Percentiles rank a stretch among this genome's conserved stretches.
phyloP scores from a whole-genome alignment of 2,113 vertebrate species.

The Sprattus sprattus region DNA sequence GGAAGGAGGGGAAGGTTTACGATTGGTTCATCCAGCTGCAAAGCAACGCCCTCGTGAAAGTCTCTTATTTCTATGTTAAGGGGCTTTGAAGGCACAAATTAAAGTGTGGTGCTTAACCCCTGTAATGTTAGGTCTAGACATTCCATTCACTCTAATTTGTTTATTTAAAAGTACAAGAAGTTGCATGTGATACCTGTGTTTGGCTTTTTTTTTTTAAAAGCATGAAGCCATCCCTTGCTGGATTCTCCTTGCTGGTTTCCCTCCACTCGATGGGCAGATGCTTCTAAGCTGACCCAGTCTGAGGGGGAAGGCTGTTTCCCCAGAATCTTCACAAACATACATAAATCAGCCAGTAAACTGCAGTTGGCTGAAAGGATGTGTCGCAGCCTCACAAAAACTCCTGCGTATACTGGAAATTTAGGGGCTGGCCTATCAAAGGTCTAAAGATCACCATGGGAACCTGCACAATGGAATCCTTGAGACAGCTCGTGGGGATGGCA shows the following conservation, averaged over 20 bases:
- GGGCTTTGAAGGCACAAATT: constrained; percentile 43
- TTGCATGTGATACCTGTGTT: background rate
- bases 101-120: constrained; percentile 24
- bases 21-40: constrained; percentile 62
- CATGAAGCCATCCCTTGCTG: background rate
- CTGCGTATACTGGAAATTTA: constrained; percentile 57
- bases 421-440: constrained; percentile 58
- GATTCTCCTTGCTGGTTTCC: background rate
- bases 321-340: constrained; percentile 56
- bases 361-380: constrained; percentile 65
- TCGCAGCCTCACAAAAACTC: constrained; percentile 64
- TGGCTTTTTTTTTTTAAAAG: background rate
- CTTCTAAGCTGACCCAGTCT: background rate
- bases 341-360: constrained; percentile 68
- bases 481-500: constrained; percentile 31
- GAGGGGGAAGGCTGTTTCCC: background rate
- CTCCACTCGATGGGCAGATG: background rate
- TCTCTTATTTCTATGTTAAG: constrained; percentile 9
- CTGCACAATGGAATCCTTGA: constrained; percentile 49
- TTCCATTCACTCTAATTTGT: background rate
- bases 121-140: background rate
- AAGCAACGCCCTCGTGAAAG: constrained; percentile 65
- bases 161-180: background rate
- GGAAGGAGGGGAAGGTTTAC: constrained; percentile 48
- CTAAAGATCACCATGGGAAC: constrained; percentile 65